Evolutionary conservation across 2,797 vertebrate genomes (phyloP).

Genomic region (Craterocephalus amniculus): DNA sequence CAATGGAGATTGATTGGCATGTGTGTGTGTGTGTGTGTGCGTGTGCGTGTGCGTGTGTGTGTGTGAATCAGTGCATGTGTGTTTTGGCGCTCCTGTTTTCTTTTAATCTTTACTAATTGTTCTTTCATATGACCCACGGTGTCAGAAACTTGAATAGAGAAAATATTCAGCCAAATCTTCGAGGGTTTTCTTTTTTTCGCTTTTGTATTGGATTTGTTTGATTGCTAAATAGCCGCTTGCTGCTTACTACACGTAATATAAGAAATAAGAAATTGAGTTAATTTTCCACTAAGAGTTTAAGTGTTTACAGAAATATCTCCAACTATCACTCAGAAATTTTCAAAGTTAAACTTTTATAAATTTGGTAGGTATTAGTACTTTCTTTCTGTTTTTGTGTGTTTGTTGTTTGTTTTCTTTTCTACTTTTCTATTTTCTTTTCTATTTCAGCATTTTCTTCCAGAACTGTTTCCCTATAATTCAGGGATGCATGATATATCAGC

Average conservation of each 20-base stretch:
- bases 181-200: constrained; percentile 10
- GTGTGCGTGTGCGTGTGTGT: no score
- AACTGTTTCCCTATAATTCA: background rate
- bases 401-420: no score
- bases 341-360: background rate
- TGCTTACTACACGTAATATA: background rate
- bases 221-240: constrained; percentile 10
- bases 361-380: background rate
- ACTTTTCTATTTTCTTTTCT: no score
- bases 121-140: constrained; percentile 58
- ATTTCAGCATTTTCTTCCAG: background rate
- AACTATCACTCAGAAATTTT: background rate
- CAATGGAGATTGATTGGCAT: constrained; percentile 79
- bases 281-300: background rate
- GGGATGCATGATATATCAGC: background rate
- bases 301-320: background rate
- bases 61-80: constrained; percentile 33
- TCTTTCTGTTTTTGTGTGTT: background rate
- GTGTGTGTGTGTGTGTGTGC: constrained; percentile 30
- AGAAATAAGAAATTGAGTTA: background rate
- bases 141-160: constrained; percentile 27
- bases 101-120: constrained; percentile 72
- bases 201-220: constrained; percentile 34
- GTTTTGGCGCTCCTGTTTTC: constrained; percentile 48
- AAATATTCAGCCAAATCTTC: constrained; percentile 19